A percentile compares a stretch with the other conserved stretches of the same genome.
phyloP scores from a whole-genome alignment of 2,888 invertebrate species.

The Ecdyonurus torrentis region DNA sequence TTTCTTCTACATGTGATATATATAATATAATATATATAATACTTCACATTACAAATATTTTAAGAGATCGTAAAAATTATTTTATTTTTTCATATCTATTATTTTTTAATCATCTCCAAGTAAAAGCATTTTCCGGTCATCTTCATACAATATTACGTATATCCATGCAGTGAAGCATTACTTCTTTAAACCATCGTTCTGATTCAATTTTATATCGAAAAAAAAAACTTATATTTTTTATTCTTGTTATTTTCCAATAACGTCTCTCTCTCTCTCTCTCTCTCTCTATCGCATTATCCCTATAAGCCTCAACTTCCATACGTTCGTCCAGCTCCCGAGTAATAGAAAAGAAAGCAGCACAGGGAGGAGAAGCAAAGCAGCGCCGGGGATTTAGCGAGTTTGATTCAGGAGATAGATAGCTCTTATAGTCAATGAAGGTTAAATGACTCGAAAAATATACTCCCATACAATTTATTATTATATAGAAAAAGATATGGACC shows the following conservation, averaged over 20 bases:
- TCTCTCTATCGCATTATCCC: not conserved
- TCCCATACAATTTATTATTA: conserved; percentile 7
- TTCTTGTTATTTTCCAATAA: not conserved
- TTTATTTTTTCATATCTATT: no score
- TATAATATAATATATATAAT: no score
- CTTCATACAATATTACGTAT: no score
- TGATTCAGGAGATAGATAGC: not conserved
- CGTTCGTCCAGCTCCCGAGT: not conserved
- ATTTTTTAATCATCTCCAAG: no score
- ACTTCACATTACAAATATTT: no score
- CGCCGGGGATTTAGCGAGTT: not conserved
- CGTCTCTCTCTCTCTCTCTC: not conserved
- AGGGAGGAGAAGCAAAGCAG: not conserved
- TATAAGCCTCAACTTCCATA: not conserved
- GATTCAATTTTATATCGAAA: no score
- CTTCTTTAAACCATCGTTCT: no score
- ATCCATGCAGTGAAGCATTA: no score
- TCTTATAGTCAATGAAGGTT: conserved; percentile 4
- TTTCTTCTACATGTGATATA: no score
- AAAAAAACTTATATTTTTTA: not conserved
- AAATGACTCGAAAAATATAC: conserved; percentile 8
- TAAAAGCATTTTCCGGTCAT: no score
- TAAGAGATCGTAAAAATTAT: no score
- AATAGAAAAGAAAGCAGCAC: not conserved
- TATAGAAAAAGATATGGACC: no score